Conservation (phyloP, 2,797 vertebrate genomes). For the Tangara arthus region DNA sequence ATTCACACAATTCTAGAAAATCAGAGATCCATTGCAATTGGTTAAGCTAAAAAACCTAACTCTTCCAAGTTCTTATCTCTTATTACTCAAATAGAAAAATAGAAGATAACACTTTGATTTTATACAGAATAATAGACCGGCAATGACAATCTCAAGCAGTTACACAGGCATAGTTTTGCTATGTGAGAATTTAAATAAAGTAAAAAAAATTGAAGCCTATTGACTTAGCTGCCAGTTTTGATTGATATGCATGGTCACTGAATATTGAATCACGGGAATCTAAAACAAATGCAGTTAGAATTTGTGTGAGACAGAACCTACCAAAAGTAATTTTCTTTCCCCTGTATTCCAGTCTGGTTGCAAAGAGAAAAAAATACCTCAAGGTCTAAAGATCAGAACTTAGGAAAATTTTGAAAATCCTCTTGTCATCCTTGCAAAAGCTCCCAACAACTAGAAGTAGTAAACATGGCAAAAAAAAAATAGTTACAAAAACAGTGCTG, state of each 20-base stretch:
- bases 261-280: neutral
- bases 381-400: neutral
- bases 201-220: neutral
- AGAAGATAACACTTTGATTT: neutral
- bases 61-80: neutral
- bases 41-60: neutral
- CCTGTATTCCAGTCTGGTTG: neutral
- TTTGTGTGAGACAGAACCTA: neutral
- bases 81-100: neutral
- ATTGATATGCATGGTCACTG: neutral
- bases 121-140: neutral
- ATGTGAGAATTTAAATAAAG: neutral
- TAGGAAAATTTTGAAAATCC: neutral
- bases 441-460: neutral
- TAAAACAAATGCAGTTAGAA: neutral
- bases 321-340: neutral
- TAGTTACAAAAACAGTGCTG: neutral
- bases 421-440: neutral
- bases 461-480: neutral
- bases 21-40: accelerated
- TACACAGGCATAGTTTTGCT: neutral
- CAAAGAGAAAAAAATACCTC: neutral
- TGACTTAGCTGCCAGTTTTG: neutral
- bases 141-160: neutral
- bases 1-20: neutral